phyloP scores from a whole-genome alignment of 1,140 invertebrate genomes.

The Trialeurodes vaporariorum region DNA sequence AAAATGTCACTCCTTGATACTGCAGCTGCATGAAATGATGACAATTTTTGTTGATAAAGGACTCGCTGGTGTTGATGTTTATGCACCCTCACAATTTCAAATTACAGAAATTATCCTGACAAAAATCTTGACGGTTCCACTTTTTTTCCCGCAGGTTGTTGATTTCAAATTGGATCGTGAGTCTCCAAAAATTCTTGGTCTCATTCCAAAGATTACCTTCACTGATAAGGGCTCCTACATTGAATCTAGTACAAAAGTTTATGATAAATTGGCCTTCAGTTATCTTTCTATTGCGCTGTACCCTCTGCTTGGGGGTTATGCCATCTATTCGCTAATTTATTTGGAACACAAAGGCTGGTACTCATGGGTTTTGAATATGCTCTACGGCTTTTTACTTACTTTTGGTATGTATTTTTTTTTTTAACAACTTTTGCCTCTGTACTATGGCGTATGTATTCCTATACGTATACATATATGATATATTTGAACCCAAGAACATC shows the following conservation, averaged over 20 bases:
- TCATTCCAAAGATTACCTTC: constrained; percentile 69
- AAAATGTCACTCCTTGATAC: too few relatives aligned
- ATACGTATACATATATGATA: too few relatives aligned
- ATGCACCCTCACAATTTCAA: too few relatives aligned
- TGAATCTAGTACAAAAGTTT: constrained; percentile 86
- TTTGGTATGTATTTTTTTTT: constrained; percentile 82
- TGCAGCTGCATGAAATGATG: too few relatives aligned
- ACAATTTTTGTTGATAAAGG: too few relatives aligned
- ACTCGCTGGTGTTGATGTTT: too few relatives aligned
- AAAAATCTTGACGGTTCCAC: too few relatives aligned
- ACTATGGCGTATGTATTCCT: too few relatives aligned
- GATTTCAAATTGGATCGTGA: constrained; percentile 72
- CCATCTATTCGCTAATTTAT: constrained; percentile 93
- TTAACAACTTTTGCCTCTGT: too few relatives aligned
- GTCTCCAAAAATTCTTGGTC: constrained; percentile 50
- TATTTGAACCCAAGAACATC: too few relatives aligned
- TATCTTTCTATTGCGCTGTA: constrained; percentile 95
- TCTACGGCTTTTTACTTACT: constrained; percentile 95
- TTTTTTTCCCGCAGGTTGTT: constrained; percentile 41
- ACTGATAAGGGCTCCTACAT: constrained; percentile 95
- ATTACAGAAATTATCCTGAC: too few relatives aligned
- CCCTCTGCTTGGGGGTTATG: constrained; percentile 83
- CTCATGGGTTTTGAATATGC: constrained; percentile 82
- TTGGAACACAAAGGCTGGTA: constrained; percentile 99
- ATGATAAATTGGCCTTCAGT: constrained; percentile 90